Evolutionary conservation across 2,113 vertebrate genomes (phyloP).

Genomic region (Cheilinus undulatus): DNA sequence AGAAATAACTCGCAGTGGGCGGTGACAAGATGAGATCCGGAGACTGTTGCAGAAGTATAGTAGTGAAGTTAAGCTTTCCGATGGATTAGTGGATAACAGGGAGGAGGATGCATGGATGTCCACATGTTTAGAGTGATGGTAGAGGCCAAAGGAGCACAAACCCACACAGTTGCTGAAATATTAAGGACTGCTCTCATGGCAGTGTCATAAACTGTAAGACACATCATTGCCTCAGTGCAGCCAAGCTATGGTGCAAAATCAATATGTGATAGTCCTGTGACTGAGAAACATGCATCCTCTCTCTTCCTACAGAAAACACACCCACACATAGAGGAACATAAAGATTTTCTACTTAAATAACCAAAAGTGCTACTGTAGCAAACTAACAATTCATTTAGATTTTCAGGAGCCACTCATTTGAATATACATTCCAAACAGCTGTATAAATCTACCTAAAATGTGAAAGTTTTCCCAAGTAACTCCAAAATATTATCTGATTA

Average conservation of each 20-base stretch:
- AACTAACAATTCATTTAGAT: slow-evolving; percentile 30
- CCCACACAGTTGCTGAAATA: slow-evolving; percentile 42
- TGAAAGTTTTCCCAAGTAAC: slow-evolving; percentile 1
- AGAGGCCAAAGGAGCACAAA: neutral
- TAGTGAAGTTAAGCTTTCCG: slow-evolving; percentile 35
- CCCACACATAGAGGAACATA: neutral
- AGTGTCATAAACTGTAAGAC: slow-evolving; percentile 58
- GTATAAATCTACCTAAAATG: neutral
- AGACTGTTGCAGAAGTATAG: slow-evolving; percentile 38
- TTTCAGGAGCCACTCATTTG: slow-evolving; percentile 24
- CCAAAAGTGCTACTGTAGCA: slow-evolving; percentile 25
- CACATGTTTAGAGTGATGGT: neutral
- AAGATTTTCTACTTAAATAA: slow-evolving; percentile 18
- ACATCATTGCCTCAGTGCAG: slow-evolving; percentile 48
- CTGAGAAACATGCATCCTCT: slow-evolving; percentile 36
- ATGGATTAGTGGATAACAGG: slow-evolving; percentile 11
- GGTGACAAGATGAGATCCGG: slow-evolving; percentile 49
- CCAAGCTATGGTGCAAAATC: slow-evolving; percentile 60
- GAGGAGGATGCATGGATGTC: neutral
- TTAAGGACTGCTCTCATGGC: slow-evolving; percentile 44
- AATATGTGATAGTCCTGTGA: slow-evolving; percentile 49
- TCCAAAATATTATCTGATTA: neutral
- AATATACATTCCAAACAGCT: slow-evolving; percentile 8
- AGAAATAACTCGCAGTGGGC: slow-evolving; percentile 52
- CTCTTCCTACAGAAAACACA: neutral